phyloP scores from a whole-genome alignment of 2,888 invertebrate genomes.

The Eulithis prunata region DNA sequence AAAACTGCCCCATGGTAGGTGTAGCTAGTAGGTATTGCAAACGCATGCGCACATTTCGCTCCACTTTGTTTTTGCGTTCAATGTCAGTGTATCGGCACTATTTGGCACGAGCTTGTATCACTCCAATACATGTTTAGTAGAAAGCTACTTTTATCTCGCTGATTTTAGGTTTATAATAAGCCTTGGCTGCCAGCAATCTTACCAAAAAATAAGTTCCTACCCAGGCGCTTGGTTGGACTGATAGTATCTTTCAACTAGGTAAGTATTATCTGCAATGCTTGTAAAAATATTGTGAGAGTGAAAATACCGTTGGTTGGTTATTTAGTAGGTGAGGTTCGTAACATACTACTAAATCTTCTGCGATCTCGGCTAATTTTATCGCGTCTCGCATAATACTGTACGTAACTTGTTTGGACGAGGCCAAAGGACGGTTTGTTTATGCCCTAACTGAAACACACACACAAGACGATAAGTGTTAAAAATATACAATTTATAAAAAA shows the following conservation, averaged over 20 bases:
- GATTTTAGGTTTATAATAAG: not conserved
- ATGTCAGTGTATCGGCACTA: slow-evolving; percentile 77
- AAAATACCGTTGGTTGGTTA: slow-evolving; percentile 12
- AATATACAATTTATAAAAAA: slow-evolving; percentile 14
- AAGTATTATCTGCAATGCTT: not conserved
- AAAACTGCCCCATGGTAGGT: slow-evolving; percentile 48
- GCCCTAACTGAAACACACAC: slow-evolving; percentile 63
- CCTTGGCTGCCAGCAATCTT: not conserved
- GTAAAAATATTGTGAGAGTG: not conserved
- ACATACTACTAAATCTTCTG: slow-evolving; percentile 9
- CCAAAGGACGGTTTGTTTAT: slow-evolving; percentile 79
- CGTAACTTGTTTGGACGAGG: slow-evolving; percentile 75
- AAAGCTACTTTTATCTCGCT: not conserved
- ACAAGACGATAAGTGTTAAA: slow-evolving; percentile 43
- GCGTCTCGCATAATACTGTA: slow-evolving; percentile 67
- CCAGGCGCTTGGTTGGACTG: not conserved
- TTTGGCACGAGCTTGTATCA: slow-evolving; percentile 12
- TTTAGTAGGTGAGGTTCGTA: not conserved
- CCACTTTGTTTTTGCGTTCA: slow-evolving; percentile 83
- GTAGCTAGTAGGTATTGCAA: slow-evolving; percentile 47
- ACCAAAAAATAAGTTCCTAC: not conserved
- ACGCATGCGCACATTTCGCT: slow-evolving; percentile 73
- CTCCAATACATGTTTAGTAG: slow-evolving; percentile 7
- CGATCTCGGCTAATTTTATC: slow-evolving; percentile 77
- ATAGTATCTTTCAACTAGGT: not conserved